Evolutionary conservation across 2,113 vertebrate genomes (phyloP).

Genomic region (Xenopus borealis): DNA sequence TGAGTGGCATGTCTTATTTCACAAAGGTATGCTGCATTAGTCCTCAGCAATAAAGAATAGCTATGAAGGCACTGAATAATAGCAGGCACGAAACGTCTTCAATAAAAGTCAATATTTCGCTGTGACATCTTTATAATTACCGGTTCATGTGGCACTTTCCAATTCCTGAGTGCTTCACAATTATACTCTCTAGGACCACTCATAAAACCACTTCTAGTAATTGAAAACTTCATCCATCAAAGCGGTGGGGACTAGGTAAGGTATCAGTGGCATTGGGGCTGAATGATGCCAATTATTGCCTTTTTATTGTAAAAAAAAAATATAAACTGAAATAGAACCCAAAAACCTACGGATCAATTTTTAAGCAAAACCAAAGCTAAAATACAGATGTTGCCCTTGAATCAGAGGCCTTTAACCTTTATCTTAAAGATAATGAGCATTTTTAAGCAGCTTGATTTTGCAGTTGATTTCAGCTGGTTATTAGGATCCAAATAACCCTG

Average conservation of each 20-base stretch:
- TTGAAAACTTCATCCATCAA: constrained; percentile 8
- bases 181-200: constrained; percentile 26
- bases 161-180: constrained; percentile 30
- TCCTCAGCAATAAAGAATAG: neutral
- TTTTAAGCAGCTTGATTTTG: no score
- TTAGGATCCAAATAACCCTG: no score
- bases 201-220: constrained; percentile 17
- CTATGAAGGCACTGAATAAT: constrained; percentile 1
- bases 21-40: constrained; percentile 13
- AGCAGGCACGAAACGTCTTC: constrained; percentile 16
- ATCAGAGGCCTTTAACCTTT: no score
- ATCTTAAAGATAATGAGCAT: no score
- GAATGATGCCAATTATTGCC: neutral
- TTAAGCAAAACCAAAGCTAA: no score
- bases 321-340: neutral
- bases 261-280: constrained; percentile 3
- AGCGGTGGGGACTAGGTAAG: constrained; percentile 1
- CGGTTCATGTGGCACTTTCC: constrained; percentile 14
- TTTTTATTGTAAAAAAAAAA: neutral
- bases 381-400: no score
- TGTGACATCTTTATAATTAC: constrained; percentile 32
- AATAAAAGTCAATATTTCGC: constrained; percentile 26
- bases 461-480: no score
- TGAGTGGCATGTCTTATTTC: neutral
- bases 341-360: no score